phyloP scores from a whole-genome alignment of 2,888 invertebrate species.

The Emmelina monodactyla region DNA sequence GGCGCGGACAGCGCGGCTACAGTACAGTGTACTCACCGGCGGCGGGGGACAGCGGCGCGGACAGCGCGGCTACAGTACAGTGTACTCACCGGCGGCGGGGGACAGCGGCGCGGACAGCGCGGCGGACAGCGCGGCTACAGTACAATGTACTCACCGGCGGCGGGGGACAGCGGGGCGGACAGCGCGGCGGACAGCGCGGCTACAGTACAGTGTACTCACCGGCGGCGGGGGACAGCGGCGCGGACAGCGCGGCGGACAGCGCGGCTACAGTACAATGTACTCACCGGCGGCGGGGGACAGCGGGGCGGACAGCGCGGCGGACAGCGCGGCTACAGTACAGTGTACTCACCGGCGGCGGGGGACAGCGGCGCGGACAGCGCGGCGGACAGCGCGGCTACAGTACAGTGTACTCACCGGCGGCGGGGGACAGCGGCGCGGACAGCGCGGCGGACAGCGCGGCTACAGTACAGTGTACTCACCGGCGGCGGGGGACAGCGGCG shows the following conservation, averaged over 20 bases:
- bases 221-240: constrained; percentile 92
- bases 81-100: too few species aligned
- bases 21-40: too few species aligned
- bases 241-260: constrained; percentile 84
- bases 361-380: constrained; percentile 90
- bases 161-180: too few species aligned
- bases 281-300: constrained; percentile 63
- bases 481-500: constrained; percentile 73
- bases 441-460: constrained; percentile 92
- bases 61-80: too few species aligned
- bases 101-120: too few species aligned
- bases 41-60: too few species aligned
- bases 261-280: constrained; percentile 72
- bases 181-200: constrained; percentile 97
- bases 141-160: too few species aligned
- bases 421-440: constrained; percentile 99
- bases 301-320: background rate
- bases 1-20: too few species aligned
- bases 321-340: too few species aligned
- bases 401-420: constrained; percentile 93
- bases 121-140: too few species aligned
- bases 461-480: constrained; percentile 46
- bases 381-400: constrained; percentile 86
- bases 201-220: constrained; percentile 96
- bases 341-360: constrained; percentile 75